Percentiles rank a stretch among this genome's conserved stretches.
Conservation (phyloP, 2,113 vertebrate species). For the Collichthys lucidus region DNA sequence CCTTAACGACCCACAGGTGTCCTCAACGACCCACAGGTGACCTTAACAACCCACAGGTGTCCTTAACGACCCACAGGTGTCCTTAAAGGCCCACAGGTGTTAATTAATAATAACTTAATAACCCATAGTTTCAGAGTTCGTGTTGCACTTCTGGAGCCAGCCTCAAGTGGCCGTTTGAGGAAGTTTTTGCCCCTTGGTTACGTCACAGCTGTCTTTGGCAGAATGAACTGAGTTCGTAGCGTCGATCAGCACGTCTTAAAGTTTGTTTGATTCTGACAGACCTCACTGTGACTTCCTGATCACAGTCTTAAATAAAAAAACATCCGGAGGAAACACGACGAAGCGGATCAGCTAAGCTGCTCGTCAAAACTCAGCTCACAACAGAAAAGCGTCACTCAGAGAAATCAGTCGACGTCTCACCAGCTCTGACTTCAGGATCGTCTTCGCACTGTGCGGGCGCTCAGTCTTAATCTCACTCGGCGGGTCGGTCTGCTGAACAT, state of each 20-base stretch:
- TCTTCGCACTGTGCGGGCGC: not conserved
- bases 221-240: no score
- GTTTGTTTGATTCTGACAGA: not conserved
- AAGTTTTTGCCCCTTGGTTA: no score
- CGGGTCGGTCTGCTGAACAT: slow-evolving; percentile 9
- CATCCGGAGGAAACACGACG: not conserved
- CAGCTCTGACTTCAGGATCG: not conserved
- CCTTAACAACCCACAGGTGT: no score
- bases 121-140: no score
- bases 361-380: slow-evolving; percentile 8
- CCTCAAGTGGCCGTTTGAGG: no score
- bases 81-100: no score
- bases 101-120: no score
- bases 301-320: not conserved
- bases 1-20: no score
- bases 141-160: no score
- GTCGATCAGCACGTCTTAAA: no score
- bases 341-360: not conserved
- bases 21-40: no score
- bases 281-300: not conserved
- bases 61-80: no score
- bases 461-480: not conserved
- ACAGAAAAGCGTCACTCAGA: not conserved
- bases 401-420: not conserved
- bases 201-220: not conserved